Percentiles rank a stretch among this genome's conserved stretches.
phyloP scores from a whole-genome alignment of 1,140 invertebrate species.

The Trachymyrmex cornetzi region DNA sequence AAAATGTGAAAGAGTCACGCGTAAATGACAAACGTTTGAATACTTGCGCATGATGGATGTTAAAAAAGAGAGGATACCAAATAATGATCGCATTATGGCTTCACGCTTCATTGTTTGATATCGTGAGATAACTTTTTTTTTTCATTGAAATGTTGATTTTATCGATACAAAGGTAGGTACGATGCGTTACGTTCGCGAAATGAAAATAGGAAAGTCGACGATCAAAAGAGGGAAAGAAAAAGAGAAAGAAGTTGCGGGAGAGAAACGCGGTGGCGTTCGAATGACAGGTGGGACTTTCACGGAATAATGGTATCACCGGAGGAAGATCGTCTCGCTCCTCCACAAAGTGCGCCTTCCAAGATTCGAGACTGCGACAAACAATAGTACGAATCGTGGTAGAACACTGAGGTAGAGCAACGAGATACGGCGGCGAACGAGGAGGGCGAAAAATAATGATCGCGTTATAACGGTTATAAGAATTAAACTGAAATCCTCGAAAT shows the following conservation, averaged over 20 bases:
- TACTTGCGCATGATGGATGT: not conserved
- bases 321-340: constrained; percentile 32
- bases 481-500: constrained; percentile 32
- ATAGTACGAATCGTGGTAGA: not conserved
- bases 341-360: constrained; percentile 30
- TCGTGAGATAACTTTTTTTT: not conserved
- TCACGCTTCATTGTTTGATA: not conserved
- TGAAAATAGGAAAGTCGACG: constrained; percentile 9
- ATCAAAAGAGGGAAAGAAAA: constrained; percentile 11
- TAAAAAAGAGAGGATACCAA: not conserved
- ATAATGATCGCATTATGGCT: not conserved
- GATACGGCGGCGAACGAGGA: not conserved
- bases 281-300: constrained; percentile 67
- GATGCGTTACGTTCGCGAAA: not conserved
- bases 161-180: not conserved
- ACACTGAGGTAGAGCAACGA: not conserved
- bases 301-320: constrained; percentile 68
- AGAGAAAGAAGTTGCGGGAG: not conserved
- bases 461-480: constrained; percentile 33
- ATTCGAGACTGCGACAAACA: constrained; percentile 57
- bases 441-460: constrained; percentile 40
- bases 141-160: no score
- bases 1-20: not conserved
- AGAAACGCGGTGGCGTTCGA: constrained; percentile 41
- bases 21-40: not conserved